Conservation (phyloP, 1,140 invertebrate genomes). For the Carposina sasakii region DNA sequence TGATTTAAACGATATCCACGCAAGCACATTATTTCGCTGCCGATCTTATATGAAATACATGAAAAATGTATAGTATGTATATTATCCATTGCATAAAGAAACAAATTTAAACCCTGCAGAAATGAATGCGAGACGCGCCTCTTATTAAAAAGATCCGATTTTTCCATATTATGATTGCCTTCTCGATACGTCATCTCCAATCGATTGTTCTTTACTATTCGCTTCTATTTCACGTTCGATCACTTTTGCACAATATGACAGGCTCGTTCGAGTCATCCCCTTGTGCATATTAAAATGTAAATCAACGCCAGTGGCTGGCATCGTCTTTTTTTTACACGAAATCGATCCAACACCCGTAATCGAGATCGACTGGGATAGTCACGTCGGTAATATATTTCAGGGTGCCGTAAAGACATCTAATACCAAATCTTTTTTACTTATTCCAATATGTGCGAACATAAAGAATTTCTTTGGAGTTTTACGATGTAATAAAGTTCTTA, state of each 20-base stretch:
- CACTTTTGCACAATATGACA: slow-evolving; percentile 53
- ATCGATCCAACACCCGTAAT: slow-evolving; percentile 46
- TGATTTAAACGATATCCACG: too few species aligned
- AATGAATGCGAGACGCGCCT: too few species aligned
- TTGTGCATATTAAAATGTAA: slow-evolving; percentile 68
- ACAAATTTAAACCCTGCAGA: too few species aligned
- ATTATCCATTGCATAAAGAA: too few species aligned
- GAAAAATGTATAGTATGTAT: too few species aligned
- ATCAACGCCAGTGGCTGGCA: slow-evolving; percentile 38
- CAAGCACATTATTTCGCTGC: too few species aligned
- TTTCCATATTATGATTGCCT: too few species aligned
- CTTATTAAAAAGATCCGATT: too few species aligned
- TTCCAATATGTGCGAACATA: slow-evolving; percentile 49
- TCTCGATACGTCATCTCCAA: slow-evolving; percentile 11
- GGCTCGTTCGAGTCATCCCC: slow-evolving; percentile 43
- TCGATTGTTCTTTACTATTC: slow-evolving; percentile 13
- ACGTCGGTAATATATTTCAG: slow-evolving; percentile 59
- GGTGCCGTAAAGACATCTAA: slow-evolving; percentile 54
- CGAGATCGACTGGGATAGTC: slow-evolving; percentile 47
- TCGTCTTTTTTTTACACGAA: slow-evolving; percentile 41
- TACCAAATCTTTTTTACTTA: slow-evolving; percentile 60
- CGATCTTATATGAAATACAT: too few species aligned
- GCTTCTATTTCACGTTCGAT: slow-evolving; percentile 30
- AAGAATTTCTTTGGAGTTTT: slow-evolving; percentile 40
- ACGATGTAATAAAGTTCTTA: slow-evolving; percentile 53